phyloP scores from a whole-genome alignment of 37 sponge, comb jelly and placozoan species.

The Spongia lamella region DNA sequence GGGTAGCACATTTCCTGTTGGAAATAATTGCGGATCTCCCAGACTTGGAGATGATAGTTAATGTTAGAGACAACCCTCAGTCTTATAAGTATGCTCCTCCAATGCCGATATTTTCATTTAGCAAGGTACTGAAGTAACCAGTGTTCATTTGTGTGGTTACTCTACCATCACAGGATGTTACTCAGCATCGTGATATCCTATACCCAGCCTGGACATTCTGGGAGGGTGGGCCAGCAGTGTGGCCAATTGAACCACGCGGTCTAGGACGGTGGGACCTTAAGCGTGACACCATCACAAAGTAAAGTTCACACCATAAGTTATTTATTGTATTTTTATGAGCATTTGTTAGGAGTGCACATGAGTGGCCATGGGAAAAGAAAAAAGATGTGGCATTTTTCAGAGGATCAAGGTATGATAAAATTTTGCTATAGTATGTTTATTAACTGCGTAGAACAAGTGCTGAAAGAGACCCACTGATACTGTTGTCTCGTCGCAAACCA shows the following conservation, averaged over 20 bases:
- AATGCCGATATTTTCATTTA: slow-evolving; percentile 85
- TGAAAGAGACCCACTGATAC: slow-evolving; percentile 84
- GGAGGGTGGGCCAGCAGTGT: slow-evolving; percentile 85
- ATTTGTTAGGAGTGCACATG: slow-evolving; percentile 22
- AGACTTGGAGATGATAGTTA: slow-evolving; percentile 81
- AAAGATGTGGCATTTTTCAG: slow-evolving; percentile 66
- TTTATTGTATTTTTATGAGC: background rate
- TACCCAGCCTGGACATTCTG: slow-evolving; percentile 97
- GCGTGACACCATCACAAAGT: slow-evolving; percentile 63
- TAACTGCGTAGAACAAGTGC: slow-evolving; percentile 56
- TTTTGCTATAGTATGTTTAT: background rate
- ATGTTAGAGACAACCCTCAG: slow-evolving; percentile 79
- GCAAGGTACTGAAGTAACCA: slow-evolving; percentile 46
- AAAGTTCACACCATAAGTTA: background rate
- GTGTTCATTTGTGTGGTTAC: background rate
- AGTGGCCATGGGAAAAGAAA: slow-evolving; percentile 82
- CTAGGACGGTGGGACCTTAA: slow-evolving; percentile 83
- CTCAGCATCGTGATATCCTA: slow-evolving; percentile 74
- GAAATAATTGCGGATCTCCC: slow-evolving; percentile 54
- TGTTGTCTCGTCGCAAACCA: slow-evolving; percentile 69
- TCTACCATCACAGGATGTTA: background rate
- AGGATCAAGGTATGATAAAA: slow-evolving; percentile 74
- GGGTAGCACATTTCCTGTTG: slow-evolving; percentile 84
- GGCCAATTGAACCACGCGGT: slow-evolving; percentile 74
- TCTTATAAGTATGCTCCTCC: slow-evolving; percentile 47